Conservation (phyloP, 2,888 invertebrate species). For the Uloborus plumipes region DNA sequence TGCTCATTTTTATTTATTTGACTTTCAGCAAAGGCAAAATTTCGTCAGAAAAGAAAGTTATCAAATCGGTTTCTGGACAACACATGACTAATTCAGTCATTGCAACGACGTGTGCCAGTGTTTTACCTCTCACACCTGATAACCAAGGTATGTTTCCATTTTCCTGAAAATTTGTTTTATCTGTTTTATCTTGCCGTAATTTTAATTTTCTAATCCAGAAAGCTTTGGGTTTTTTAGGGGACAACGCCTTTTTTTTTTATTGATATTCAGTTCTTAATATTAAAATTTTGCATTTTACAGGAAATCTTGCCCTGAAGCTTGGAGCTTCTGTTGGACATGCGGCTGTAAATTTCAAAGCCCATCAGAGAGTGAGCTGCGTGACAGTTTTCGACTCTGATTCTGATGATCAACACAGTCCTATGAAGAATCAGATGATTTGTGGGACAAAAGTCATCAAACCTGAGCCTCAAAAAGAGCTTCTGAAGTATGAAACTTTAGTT, state of each 20-base stretch:
- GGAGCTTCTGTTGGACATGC: not conserved
- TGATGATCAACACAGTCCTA: slow-evolving; percentile 67
- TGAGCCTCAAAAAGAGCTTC: slow-evolving; percentile 66
- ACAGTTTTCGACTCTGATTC: slow-evolving; percentile 78
- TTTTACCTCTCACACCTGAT: slow-evolving; percentile 66
- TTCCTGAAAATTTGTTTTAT: not conserved
- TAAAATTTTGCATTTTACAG: too few relatives aligned
- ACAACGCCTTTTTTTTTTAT: too few relatives aligned
- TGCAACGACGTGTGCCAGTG: slow-evolving; percentile 65
- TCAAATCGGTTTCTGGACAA: slow-evolving; percentile 18
- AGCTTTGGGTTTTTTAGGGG: too few relatives aligned
- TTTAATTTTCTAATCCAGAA: not conserved
- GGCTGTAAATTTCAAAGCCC: slow-evolving; percentile 30
- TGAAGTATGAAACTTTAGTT: slow-evolving; percentile 21
- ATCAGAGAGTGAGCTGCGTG: slow-evolving; percentile 77
- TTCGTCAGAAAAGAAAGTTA: slow-evolving; percentile 29
- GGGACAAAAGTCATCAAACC: slow-evolving; percentile 66
- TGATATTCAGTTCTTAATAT: too few relatives aligned
- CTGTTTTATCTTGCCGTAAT: too few relatives aligned
- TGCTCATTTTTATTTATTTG: not conserved
- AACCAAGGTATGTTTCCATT: slow-evolving; percentile 39
- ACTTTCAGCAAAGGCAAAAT: slow-evolving; percentile 7
- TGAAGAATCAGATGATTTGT: slow-evolving; percentile 49
- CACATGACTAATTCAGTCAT: slow-evolving; percentile 10
- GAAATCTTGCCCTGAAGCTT: not conserved